A percentile compares a stretch with the other conserved stretches of the same genome.
Conservation (phyloP, 1,140 invertebrate species). For the Cylas formicarius region DNA sequence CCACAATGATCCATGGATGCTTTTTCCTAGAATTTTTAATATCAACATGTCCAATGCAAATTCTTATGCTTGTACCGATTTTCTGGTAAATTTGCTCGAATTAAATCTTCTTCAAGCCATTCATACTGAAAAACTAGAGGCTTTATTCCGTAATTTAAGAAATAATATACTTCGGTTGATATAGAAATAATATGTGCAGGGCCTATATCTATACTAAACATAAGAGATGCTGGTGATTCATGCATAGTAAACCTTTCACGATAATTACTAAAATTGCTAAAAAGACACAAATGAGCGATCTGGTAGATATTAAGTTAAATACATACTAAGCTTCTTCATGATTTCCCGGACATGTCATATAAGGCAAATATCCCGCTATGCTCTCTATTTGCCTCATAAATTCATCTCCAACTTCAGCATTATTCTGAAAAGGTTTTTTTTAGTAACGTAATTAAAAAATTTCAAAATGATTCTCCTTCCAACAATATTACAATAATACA, state of each 20-base stretch:
- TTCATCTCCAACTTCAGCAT: conserved; percentile 74
- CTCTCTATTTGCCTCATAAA: conserved; percentile 88
- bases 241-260: conserved; percentile 84
- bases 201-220: conserved; percentile 88
- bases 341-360: conserved; percentile 89
- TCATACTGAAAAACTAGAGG: conserved; percentile 78
- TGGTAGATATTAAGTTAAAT: neutral
- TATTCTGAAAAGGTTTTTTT: conserved; percentile 45
- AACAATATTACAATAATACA: too few relatives aligned
- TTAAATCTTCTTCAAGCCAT: conserved; percentile 81
- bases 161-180: conserved; percentile 95
- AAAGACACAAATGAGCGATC: conserved; percentile 35
- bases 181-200: conserved; percentile 86
- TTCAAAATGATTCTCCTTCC: too few relatives aligned
- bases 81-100: conserved; percentile 55
- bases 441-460: too few relatives aligned
- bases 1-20: conserved; percentile 89
- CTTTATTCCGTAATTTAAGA: conserved; percentile 77
- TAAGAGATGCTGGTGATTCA: conserved; percentile 63
- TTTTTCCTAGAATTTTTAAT: conserved; percentile 41
- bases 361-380: conserved; percentile 79
- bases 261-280: conserved; percentile 84
- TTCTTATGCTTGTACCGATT: conserved; percentile 38
- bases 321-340: conserved; percentile 80
- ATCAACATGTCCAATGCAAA: neutral